These are phyloP conservation scores for Tonatia bakeri DNA, from an alignment of 2,113 vertebrate species.

Conservation along the genomic window DNA sequence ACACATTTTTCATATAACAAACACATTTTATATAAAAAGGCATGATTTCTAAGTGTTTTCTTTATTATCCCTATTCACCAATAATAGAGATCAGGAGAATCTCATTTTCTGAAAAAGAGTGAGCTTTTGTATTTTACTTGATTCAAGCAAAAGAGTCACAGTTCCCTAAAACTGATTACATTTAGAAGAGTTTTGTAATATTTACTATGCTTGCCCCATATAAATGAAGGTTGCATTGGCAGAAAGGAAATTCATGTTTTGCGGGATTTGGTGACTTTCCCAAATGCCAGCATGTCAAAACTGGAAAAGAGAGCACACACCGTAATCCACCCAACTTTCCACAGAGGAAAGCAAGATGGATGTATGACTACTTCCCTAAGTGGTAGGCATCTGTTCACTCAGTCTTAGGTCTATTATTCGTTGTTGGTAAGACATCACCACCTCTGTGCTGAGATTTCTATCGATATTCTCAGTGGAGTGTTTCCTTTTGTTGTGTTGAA, in stretches of 20 bases:
- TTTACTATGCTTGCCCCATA: neutral
- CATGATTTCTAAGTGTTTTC: neutral
- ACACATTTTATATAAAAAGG: neutral
- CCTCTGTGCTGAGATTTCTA: conserved; percentile 43
- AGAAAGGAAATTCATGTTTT: conserved; percentile 22
- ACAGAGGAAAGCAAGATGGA: conserved; percentile 35
- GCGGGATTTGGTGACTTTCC: neutral
- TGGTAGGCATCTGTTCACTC: conserved; percentile 21
- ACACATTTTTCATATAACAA: neutral
- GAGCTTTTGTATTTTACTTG: neutral
- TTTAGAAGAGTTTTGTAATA: neutral
- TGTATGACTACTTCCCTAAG: neutral
- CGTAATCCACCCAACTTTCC: neutral
- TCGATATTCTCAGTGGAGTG: neutral
- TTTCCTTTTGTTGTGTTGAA: conserved; percentile 9
- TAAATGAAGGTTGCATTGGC: neutral
- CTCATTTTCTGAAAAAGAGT: neutral
- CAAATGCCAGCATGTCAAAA: conserved; percentile 16
- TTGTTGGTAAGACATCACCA: conserved; percentile 36
- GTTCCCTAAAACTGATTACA: neutral
- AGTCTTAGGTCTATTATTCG: conserved; percentile 3
- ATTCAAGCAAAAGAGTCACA: neutral
- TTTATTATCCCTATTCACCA: neutral
- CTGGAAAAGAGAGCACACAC: neutral
- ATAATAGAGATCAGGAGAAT: neutral